Evolutionary conservation across 1,140 invertebrate species (phyloP).

Genomic region (Saccostrea echinata): DNA sequence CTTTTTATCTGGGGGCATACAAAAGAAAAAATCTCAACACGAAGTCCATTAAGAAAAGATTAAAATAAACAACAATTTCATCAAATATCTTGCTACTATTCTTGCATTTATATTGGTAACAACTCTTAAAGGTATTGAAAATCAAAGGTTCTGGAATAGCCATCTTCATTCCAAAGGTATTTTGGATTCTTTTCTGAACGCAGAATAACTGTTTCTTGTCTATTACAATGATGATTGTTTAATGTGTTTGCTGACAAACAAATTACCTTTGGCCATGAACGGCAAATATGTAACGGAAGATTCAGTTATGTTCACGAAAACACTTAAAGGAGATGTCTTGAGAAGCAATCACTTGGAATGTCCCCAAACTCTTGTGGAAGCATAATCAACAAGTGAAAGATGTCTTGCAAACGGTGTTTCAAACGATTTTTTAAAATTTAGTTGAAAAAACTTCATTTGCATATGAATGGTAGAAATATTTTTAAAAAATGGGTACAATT

Average conservation of each 20-base stretch:
- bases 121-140: background rate
- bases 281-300: constrained; percentile 2
- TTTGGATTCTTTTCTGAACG: constrained; percentile 24
- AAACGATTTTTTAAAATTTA: too few relatives aligned
- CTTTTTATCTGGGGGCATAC: too few relatives aligned
- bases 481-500: background rate
- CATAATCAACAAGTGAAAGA: background rate
- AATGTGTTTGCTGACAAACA: constrained; percentile 34
- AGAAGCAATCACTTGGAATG: background rate
- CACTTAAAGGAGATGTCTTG: background rate
- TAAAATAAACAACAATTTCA: background rate
- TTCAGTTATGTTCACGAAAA: background rate
- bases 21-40: too few relatives aligned
- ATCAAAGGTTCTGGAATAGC: background rate
- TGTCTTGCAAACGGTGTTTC: background rate
- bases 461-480: too few relatives aligned
- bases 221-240: constrained; percentile 30
- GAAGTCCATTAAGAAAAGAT: too few relatives aligned
- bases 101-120: background rate
- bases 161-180: background rate
- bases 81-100: background rate
- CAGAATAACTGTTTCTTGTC: constrained; percentile 25
- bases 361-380: background rate
- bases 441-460: too few relatives aligned
- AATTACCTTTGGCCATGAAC: constrained; percentile 24